Conservation (phyloP, 2,888 invertebrate species). For the Aphrophora alni region DNA sequence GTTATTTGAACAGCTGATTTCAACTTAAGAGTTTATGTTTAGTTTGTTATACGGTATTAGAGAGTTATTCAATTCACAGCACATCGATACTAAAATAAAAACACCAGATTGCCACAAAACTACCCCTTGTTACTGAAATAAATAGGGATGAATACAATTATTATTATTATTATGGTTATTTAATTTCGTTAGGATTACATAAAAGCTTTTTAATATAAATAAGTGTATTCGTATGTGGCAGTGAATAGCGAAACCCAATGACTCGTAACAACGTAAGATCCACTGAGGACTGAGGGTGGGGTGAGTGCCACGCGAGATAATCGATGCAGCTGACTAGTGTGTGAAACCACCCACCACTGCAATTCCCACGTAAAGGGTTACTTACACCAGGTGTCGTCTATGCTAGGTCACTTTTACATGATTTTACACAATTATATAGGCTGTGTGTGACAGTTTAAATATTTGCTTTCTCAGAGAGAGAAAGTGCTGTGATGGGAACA, state of each 20-base stretch:
- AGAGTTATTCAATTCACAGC: not conserved
- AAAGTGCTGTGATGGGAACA: not conserved
- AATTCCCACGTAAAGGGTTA: not conserved
- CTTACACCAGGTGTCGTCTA: too few species aligned
- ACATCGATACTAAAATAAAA: not conserved
- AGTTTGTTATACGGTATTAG: too few species aligned
- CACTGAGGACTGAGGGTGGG: not conserved
- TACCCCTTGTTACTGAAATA: not conserved
- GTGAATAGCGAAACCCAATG: not conserved
- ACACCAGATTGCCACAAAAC: conserved; percentile 5
- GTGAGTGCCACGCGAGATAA: not conserved
- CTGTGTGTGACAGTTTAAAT: too few species aligned
- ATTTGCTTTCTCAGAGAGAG: not conserved
- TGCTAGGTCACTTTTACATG: not conserved
- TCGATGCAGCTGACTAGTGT: not conserved
- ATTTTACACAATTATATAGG: not conserved
- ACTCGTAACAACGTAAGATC: not conserved
- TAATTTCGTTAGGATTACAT: not conserved
- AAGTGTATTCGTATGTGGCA: too few species aligned
- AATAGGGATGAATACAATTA: not conserved
- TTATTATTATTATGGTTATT: not conserved
- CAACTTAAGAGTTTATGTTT: too few species aligned
- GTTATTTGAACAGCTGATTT: too few species aligned
- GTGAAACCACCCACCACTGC: not conserved
- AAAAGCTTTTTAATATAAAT: not conserved